Evolutionary conservation across 2,797 vertebrate species (phyloP).

Genomic region (Setipinna tenuifilis): DNA sequence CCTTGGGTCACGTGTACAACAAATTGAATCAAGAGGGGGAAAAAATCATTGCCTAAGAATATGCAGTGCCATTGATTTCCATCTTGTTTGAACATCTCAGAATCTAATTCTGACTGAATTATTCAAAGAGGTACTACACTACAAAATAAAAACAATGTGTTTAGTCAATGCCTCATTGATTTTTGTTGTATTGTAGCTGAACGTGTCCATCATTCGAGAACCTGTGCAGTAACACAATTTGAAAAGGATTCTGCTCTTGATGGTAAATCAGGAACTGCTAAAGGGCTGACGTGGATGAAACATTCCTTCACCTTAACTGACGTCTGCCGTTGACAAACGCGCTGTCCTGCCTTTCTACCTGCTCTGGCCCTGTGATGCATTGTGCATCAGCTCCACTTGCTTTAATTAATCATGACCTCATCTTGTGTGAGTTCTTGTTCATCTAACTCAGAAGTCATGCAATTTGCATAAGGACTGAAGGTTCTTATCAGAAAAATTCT

Average conservation of each 20-base stretch:
- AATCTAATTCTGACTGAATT: slow-evolving; percentile 14
- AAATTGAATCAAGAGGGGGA: slow-evolving; percentile 7
- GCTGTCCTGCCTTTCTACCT: not conserved
- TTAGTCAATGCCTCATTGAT: slow-evolving; percentile 23
- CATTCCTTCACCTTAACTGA: not conserved
- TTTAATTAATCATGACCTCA: slow-evolving; percentile 9
- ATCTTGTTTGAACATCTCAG: slow-evolving; percentile 21
- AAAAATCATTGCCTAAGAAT: slow-evolving; percentile 10
- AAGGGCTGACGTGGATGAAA: not conserved
- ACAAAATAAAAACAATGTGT: not conserved
- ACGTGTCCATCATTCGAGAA: not conserved
- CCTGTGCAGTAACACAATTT: slow-evolving; percentile 12
- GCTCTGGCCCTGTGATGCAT: not conserved
- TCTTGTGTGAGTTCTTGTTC: not conserved
- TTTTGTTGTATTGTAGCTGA: slow-evolving; percentile 18
- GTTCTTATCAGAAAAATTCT: not conserved
- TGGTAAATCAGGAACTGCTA: not conserved
- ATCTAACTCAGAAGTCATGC: not conserved
- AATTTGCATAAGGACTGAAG: not conserved
- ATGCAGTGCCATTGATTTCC: slow-evolving; percentile 14
- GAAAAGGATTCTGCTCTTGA: slow-evolving; percentile 14
- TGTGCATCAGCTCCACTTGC: not conserved
- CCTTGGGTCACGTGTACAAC: not conserved
- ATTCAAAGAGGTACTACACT: not conserved
- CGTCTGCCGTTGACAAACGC: not conserved